Base-by-base conservation (phyloP, 2,888 invertebrate species). In the Lymantria dispar region DNA sequence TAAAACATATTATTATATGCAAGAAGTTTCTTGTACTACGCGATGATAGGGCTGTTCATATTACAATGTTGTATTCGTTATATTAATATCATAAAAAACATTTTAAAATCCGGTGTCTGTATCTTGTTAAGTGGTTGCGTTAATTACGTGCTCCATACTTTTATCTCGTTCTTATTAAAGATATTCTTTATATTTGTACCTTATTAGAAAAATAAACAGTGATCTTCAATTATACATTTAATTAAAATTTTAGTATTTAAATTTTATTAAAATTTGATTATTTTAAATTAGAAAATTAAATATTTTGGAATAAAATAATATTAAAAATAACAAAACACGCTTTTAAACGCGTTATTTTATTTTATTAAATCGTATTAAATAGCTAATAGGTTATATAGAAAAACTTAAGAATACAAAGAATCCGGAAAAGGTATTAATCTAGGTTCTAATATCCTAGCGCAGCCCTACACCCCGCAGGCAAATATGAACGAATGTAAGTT, bases 401-500 rank as follows among this genome's bases (percentile, higher is more conserved):
- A 33, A 10, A 33, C 5, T 33, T 8, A 7, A 1, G 3, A 33
- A 1, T 2, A 7, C 33, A 33, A 33, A 33, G 33, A 5, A 33
- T 33, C 8, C 33, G 33, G 33, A 33, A 33, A 22, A 33, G 33
- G 33, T 33, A 33, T 33, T 33, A 59, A 68, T 64, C 68, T 68
- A 67, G 65, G 72, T 70, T 74, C 82, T 83, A 80, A 77, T 65
- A 66, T 78, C 78, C 74, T 70, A 80, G 84, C 80, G 64, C 90
- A 91, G 78, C 91, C 91, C 91, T 91, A 91, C 66, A 84, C 77
- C 87, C 84, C 82, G 85, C 90, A 91, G 90, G 91, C 91, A 90
- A 91, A 91, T 91, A 91, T 91, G 91, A 91, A 91, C 91, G 91
- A 91, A 90, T 91, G 91, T 91, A 87, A 91, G 90, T 90, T 90